Evolutionary conservation across 2,113 vertebrate genomes (phyloP).

Genomic region (Paramisgurnus dabryanus): DNA sequence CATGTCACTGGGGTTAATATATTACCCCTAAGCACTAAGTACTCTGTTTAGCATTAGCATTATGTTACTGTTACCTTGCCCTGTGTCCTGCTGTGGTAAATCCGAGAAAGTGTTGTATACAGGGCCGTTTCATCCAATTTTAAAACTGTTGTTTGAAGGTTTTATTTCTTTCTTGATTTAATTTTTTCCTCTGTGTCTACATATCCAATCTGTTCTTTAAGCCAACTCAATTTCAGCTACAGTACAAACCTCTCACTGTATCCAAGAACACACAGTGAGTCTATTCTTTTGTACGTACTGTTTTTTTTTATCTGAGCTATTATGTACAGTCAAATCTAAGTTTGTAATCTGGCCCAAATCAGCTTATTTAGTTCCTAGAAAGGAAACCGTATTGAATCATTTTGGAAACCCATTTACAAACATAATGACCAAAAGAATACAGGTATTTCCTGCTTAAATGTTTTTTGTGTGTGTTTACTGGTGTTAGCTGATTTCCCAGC

Average conservation of each 20-base stretch:
- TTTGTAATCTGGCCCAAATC: background rate
- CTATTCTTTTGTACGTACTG: background rate
- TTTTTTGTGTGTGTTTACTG: background rate
- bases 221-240: slow-evolving; percentile 8
- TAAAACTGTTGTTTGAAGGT: slow-evolving; percentile 8
- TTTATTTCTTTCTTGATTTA: slow-evolving; percentile 22
- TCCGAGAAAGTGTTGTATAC: slow-evolving; percentile 20
- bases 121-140: slow-evolving; percentile 10
- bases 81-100: slow-evolving; percentile 18
- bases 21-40: slow-evolving; percentile 1
- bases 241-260: background rate
- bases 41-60: slow-evolving; percentile 16
- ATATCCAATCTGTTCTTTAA: background rate
- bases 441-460: too few relatives aligned
- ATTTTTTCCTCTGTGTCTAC: background rate
- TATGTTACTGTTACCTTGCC: background rate
- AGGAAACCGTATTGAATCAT: background rate
- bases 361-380: too few relatives aligned
- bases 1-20: slow-evolving; percentile 31
- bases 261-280: slow-evolving; percentile 30
- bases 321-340: background rate
- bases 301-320: slow-evolving; percentile 15
- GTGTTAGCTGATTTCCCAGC: too few relatives aligned
- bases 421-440: background rate
- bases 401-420: background rate